Conservation (phyloP, 2,113 vertebrate species). For the Harpagus bidentatus region DNA sequence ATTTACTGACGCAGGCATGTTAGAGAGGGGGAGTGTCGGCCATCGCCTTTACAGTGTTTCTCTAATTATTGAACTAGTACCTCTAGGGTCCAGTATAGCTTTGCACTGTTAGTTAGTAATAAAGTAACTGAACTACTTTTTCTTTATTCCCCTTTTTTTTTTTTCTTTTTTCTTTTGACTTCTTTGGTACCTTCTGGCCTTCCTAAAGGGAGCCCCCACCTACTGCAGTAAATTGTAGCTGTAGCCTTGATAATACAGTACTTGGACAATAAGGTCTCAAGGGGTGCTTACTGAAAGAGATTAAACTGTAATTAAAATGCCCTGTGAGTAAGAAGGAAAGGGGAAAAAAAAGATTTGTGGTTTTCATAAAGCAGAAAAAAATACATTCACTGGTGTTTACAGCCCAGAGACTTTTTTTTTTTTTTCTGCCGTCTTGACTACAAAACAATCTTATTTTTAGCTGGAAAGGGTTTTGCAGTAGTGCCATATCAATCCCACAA, state of each 20-base stretch:
- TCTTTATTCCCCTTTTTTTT: conserved; percentile 12
- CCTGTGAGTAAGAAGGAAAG: conserved; percentile 63
- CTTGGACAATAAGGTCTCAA: conserved; percentile 71
- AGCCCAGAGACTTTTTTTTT: conserved; percentile 32
- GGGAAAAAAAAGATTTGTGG: conserved; percentile 63
- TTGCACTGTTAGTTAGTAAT: conserved; percentile 64
- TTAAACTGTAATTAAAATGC: conserved; percentile 79
- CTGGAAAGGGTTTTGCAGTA: conserved; percentile 64
- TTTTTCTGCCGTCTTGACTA: conserved; percentile 33
- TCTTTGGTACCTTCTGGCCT: conserved; percentile 45
- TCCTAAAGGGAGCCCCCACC: conserved; percentile 62
- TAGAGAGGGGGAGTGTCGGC: conserved; percentile 51
- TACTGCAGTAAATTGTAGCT: conserved; percentile 70
- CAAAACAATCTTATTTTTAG: conserved; percentile 78
- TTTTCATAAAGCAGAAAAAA: conserved; percentile 77
- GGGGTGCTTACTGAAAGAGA: conserved; percentile 72
- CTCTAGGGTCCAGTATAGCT: conserved; percentile 70
- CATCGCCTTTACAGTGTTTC: conserved; percentile 66
- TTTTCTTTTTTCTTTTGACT: background rate
- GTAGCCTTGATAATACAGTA: conserved; percentile 66
- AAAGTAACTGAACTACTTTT: conserved; percentile 58
- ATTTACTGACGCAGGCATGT: conserved; percentile 58
- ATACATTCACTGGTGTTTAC: conserved; percentile 75
- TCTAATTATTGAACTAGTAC: conserved; percentile 69
- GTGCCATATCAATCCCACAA: conserved; percentile 71